These are phyloP conservation scores for Elysia crispata DNA, from an alignment of 2,888 invertebrate genomes.

Conservation along the genomic window DNA sequence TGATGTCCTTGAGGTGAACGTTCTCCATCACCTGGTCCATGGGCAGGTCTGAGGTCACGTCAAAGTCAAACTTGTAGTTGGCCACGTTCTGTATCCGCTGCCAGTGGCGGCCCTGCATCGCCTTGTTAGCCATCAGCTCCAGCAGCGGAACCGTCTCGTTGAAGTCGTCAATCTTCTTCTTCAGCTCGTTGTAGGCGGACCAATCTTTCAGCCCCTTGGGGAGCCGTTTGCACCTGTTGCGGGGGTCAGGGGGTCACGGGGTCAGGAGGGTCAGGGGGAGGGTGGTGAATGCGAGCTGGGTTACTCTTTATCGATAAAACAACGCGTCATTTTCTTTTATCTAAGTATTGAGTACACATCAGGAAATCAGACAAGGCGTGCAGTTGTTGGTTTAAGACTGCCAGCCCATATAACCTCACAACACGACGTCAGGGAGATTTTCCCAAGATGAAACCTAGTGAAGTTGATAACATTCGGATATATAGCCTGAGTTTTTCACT, in stretches of 20 bases:
- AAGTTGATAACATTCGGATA: no score
- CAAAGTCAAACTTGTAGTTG: conserved; percentile 86
- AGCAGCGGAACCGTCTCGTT: conserved; percentile 91
- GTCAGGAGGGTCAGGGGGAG: not conserved
- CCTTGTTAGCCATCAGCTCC: conserved; percentile 91
- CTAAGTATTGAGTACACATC: no score
- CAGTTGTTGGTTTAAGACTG: no score
- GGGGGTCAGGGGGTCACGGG: not conserved
- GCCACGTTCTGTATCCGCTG: conserved; percentile 81
- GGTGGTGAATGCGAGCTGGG: no score
- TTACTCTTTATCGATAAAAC: no score
- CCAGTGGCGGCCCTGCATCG: conserved; percentile 91
- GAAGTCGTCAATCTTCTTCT: conserved; percentile 93
- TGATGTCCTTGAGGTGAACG: conserved; percentile 88
- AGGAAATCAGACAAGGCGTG: no score
- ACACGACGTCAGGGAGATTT: no score
- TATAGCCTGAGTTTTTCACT: no score
- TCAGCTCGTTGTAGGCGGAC: conserved; percentile 91
- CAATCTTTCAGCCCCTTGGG: conserved; percentile 91
- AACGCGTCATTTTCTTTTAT: no score
- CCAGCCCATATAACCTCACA: no score
- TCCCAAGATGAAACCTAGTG: no score
- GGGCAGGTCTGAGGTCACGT: conserved; percentile 71
- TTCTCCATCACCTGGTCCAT: conserved; percentile 80
- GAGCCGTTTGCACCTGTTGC: conserved; percentile 85